phyloP scores from a whole-genome alignment of 2,113 vertebrate genomes.

The Malurus cyaneus region DNA sequence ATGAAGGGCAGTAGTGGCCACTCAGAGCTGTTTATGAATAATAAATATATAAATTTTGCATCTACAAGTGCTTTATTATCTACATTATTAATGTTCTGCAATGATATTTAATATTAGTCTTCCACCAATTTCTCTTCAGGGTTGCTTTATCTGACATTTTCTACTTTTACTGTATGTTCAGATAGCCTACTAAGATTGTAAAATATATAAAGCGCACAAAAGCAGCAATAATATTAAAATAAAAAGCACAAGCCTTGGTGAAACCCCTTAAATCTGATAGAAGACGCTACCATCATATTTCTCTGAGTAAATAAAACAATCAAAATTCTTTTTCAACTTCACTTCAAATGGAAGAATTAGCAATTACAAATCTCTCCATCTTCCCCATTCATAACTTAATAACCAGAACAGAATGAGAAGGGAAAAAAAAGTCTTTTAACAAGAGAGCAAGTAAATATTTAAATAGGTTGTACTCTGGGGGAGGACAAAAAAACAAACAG shows the following conservation, averaged over 20 bases:
- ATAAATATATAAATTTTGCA: background rate
- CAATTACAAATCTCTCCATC: background rate
- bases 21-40: background rate
- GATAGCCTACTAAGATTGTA: background rate
- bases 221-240: background rate
- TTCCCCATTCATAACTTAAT: background rate
- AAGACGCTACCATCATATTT: background rate
- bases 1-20: background rate
- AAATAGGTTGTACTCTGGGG: slow-evolving; percentile 22
- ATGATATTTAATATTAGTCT: background rate
- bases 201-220: background rate
- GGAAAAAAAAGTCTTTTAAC: background rate
- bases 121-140: background rate
- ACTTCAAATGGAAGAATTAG: background rate
- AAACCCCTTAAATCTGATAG: background rate
- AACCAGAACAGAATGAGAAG: background rate
- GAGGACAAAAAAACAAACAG: slow-evolving; percentile 52
- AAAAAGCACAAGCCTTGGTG: background rate
- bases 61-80: background rate
- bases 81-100: background rate
- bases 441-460: slow-evolving; percentile 46
- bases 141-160: background rate
- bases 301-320: background rate
- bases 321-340: background rate
- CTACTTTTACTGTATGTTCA: background rate